Base-by-base conservation (phyloP, 2,797 vertebrate species). In the Schizothorax lantsangensis region DNA sequence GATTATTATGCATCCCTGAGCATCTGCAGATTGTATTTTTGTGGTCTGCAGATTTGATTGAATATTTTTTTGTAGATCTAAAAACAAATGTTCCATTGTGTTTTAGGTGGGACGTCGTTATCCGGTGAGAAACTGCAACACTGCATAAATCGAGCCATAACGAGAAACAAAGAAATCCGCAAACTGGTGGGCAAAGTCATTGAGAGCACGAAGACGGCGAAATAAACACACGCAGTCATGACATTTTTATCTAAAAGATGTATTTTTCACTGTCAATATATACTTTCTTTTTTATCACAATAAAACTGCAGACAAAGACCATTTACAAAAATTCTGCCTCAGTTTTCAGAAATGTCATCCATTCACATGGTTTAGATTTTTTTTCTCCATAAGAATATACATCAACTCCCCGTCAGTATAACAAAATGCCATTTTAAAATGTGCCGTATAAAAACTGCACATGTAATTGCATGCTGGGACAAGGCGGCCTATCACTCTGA, bases 251-350 rank as follows among this genome's bases (percentile, higher is more conserved):
- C 95, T 97, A 98, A 98, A 98, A 98, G 96, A 93, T 97, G 95
- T 98, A 98, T 98, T 98, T 97, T 96, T 94, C 96, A 95, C 93
- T 95, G 96, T 95, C 95, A 97, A 98, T 96, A 96, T 96, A 98
- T 97, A 95, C 96, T 95, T 95, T 95, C 90, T 94, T 95, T 89
- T 95, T 95, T 94, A 96, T 94, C 95, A 95, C 95, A 96, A 96
- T 96, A 96, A 96, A 96, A 97, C 96, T 95, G 95, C 94, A 93
- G 95, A 96, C 95, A 98, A 98, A 97, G 96, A 96, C 93, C 91
- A 92, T 95, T 96, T 96, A 95, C 94, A 96, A 97, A 96, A 95
- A 94, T 93, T 96, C 93, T 94, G 94, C 92, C 90, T 95, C 94
- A 95, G 93, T 95, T 93, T 95, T 94, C 94, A 94, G 94, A 95